A percentile compares a stretch with the other conserved stretches of the same genome.
These are phyloP conservation scores for Polymixis lichenea DNA, from an alignment of 2,888 invertebrate genomes.

Conservation along the genomic window DNA sequence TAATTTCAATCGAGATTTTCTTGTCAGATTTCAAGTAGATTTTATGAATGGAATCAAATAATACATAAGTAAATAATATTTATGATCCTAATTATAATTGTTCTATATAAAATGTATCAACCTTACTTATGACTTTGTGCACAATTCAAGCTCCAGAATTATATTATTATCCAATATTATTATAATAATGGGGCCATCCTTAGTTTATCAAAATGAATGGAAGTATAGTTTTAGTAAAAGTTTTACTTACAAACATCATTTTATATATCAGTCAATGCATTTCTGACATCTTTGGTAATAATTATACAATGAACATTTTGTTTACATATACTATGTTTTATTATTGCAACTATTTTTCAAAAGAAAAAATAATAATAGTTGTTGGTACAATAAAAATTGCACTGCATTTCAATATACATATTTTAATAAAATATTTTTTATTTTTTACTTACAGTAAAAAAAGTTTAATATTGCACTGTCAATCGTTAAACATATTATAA, in stretches of 20 bases:
- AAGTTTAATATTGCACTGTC: conserved; percentile 88
- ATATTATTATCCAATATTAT: conserved; percentile 71
- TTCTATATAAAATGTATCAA: conserved; percentile 71
- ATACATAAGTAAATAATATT: conserved; percentile 62
- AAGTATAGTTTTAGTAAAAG: conserved; percentile 73
- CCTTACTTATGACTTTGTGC: conserved; percentile 84
- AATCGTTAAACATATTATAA: conserved; percentile 73
- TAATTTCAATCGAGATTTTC: conserved; percentile 80
- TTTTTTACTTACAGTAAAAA: conserved; percentile 88
- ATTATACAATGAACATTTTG: conserved; percentile 71
- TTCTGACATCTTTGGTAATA: conserved; percentile 87
- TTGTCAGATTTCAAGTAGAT: conserved; percentile 66
- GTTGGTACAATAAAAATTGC: conserved; percentile 82
- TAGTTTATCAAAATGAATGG: conserved; percentile 76
- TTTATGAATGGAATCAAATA: conserved; percentile 63
- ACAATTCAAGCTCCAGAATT: conserved; percentile 79
- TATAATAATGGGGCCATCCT: conserved; percentile 75
- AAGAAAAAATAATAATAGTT: conserved; percentile 71
- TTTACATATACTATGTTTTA: conserved; percentile 66
- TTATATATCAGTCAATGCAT: conserved; percentile 77
- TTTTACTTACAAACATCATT: conserved; percentile 73
- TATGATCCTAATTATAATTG: conserved; percentile 69
- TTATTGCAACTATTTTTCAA: conserved; percentile 70
- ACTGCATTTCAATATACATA: conserved; percentile 78
- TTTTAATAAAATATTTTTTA: conserved; percentile 76